These are phyloP conservation scores for Selenia dentaria DNA, from an alignment of 2,888 invertebrate genomes.

Conservation along the genomic window DNA sequence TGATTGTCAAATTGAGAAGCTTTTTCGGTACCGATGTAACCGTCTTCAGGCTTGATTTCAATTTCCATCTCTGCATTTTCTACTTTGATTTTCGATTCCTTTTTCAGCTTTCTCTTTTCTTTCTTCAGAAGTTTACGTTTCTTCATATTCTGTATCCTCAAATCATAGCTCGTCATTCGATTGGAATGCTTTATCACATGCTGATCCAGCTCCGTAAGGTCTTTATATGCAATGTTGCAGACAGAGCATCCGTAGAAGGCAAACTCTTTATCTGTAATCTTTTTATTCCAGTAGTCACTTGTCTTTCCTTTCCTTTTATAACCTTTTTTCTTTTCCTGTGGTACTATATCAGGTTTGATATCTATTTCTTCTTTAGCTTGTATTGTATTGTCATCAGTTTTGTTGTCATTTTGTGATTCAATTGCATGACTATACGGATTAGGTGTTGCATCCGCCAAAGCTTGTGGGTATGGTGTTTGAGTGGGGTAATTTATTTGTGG, in stretches of 20 bases:
- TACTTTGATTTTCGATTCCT: conserved; percentile 37
- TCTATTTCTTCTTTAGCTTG: conserved; percentile 21
- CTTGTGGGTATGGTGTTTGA: conserved; percentile 22
- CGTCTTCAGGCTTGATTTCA: conserved; percentile 75
- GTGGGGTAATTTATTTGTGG: conserved; percentile 32
- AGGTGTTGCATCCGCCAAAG: background rate
- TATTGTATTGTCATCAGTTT: background rate
- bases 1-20: conserved; percentile 38
- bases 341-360: conserved; percentile 36
- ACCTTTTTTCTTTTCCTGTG: conserved; percentile 30
- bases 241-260: conserved; percentile 72
- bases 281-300: conserved; percentile 65
- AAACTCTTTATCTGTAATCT: conserved; percentile 62
- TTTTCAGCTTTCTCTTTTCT: conserved; percentile 58
- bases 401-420: background rate
- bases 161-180: conserved; percentile 69
- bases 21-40: conserved; percentile 66
- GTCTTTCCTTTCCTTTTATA: conserved; percentile 40
- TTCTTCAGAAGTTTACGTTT: conserved; percentile 62
- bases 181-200: conserved; percentile 69
- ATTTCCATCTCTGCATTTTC: conserved; percentile 41
- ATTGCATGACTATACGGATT: background rate
- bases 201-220: conserved; percentile 58
- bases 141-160: conserved; percentile 61
- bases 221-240: conserved; percentile 61